phyloP scores from a whole-genome alignment of 2,113 vertebrate genomes.

The Mormyrus lacerda region DNA sequence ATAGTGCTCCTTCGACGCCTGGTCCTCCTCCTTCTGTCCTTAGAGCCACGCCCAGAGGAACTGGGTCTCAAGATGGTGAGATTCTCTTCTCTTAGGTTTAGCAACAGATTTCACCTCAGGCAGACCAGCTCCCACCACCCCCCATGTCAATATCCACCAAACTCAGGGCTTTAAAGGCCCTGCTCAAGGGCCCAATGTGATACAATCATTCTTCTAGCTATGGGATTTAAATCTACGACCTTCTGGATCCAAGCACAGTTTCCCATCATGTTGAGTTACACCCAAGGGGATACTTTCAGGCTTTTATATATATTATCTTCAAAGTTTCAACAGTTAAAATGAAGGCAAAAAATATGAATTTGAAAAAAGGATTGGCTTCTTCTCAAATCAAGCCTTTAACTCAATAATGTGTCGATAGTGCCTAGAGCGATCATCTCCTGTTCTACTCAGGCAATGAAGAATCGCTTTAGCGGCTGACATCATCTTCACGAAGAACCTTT shows the following conservation, averaged over 20 bases:
- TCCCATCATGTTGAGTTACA: not conserved
- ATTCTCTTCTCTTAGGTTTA: not conserved
- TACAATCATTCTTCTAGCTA: not conserved
- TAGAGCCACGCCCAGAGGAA: not conserved
- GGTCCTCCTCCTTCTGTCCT: not conserved
- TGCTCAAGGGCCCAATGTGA: not conserved
- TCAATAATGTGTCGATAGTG: not conserved
- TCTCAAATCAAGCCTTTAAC: not conserved
- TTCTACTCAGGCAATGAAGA: not conserved
- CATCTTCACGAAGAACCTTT: conserved; percentile 10
- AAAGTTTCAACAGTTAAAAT: not conserved
- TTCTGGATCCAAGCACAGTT: not conserved
- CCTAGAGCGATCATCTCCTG: not conserved
- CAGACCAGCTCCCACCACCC: not conserved
- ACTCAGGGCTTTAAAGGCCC: not conserved
- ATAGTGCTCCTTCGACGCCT: not conserved
- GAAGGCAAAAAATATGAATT: not conserved
- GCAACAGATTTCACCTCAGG: not conserved
- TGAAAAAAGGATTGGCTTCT: too few species aligned
- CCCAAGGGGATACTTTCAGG: not conserved
- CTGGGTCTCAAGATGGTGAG: not conserved
- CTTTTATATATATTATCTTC: not conserved
- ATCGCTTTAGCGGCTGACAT: not conserved
- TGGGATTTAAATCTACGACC: not conserved
- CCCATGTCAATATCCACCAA: not conserved